Evolutionary conservation across 1,140 invertebrate species (phyloP), one percentile per base, ranked within the genome.

Genomic region (Drosophila orena): DNA sequence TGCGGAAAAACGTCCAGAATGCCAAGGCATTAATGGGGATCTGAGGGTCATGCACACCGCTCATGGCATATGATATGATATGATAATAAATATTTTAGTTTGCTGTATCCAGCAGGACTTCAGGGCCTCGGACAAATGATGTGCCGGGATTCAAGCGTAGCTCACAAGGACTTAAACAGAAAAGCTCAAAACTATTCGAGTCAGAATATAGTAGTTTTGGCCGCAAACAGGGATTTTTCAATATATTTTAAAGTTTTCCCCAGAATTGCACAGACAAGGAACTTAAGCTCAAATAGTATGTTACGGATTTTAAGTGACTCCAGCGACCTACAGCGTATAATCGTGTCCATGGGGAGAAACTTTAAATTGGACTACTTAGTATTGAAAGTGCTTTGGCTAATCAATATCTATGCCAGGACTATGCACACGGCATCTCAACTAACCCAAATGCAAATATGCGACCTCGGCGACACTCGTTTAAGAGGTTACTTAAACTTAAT

Each of bases 391-490:
- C 61, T 66, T 62, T 40, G 49, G 24, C 47, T 62, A 85, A 80
- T 85, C 73, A 69, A 80, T 84, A 76, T 44, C 60, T 78, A 62
- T 55, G 69, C 38, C 1, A 40, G 10, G 52, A n/a, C 27, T 35
- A 37, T 53, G 46, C 56, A 46, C 12, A 50, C 22, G 22, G 57
- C 52, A 24, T 35, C 38, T 27, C 17, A 30, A 52, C 35, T 42
- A 71, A 55, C 35, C 59, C 38, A 73, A 73, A 65, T 77, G 72
- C 79, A 68, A 84, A 84, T 84, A 65, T 64, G 52, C 24, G 61
- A 50, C 42, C 58, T 52, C 47, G 47, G 20, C 17, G 52, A 70
- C 65, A 60, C 12, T 50, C 47, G 47, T 34, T 50, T 50, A 17
- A 34, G 14, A 6, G 34, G 27, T 42, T 40, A 12, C 1, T n/a